Conservation (phyloP, 2,888 invertebrate genomes). For the Macrostomum cliftonense region DNA sequence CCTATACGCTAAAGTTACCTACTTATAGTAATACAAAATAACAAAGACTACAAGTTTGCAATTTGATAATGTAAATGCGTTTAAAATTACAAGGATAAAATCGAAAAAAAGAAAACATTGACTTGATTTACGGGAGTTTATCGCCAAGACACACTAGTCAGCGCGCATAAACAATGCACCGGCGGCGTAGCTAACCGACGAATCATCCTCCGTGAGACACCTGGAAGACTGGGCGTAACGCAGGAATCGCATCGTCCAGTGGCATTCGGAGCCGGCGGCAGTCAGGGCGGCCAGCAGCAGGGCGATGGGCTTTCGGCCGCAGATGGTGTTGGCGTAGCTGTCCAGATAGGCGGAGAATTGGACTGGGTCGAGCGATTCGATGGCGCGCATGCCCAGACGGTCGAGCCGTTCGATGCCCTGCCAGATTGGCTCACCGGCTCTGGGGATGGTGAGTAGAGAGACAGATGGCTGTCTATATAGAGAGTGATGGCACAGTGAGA, state of each 20-base stretch:
- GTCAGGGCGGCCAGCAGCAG: conserved; percentile 39
- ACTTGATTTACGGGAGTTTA: no score
- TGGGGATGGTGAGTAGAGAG: conserved; percentile 15
- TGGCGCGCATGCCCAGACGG: conserved; percentile 83
- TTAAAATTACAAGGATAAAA: no score
- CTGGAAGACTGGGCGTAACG: conserved; percentile 94
- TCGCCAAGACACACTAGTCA: no score
- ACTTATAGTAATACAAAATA: no score
- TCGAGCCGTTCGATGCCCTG: conserved; percentile 85
- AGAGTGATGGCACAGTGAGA: no score
- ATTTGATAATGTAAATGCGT: no score
- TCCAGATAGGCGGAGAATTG: conserved; percentile 79
- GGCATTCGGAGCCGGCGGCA: no score
- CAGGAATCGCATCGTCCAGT: conserved; percentile 54
- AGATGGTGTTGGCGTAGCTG: conserved; percentile 93
- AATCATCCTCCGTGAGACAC: conserved; percentile 66
- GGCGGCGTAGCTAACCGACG: conserved; percentile 92
- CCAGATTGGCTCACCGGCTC: conserved; percentile 60
- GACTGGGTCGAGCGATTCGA: conserved; percentile 69
- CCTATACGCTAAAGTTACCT: no score
- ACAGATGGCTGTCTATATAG: no score
- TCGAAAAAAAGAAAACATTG: no score
- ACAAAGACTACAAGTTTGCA: no score
- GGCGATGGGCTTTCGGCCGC: conserved; percentile 91
- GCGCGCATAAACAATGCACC: conserved; percentile 55